Evolutionary conservation across 2,797 vertebrate species (phyloP).

Genomic region (Trematomus bernacchii): DNA sequence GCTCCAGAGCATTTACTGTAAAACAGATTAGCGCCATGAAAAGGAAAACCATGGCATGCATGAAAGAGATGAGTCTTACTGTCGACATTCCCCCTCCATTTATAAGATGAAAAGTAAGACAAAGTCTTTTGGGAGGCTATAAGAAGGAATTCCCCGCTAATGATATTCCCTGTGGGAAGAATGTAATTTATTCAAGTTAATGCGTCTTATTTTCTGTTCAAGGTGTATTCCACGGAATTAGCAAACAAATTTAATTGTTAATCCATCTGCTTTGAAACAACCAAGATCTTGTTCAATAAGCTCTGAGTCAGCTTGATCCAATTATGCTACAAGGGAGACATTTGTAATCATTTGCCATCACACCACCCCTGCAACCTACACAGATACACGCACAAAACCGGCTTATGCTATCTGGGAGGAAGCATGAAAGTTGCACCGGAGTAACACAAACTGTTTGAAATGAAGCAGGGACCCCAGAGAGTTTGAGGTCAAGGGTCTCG

Average conservation of each 20-base stretch:
- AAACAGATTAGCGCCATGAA: constrained; percentile 66
- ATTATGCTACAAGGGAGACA: constrained; percentile 83
- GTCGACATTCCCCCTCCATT: constrained; percentile 55
- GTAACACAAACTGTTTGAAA: constrained; percentile 80
- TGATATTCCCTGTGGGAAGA: constrained; percentile 79
- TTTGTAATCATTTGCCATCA: constrained; percentile 84
- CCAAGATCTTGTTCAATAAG: constrained; percentile 83
- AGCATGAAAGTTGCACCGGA: constrained; percentile 76
- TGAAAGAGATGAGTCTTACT: constrained; percentile 66
- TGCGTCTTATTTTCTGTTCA: constrained; percentile 80
- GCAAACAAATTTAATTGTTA: constrained; percentile 85
- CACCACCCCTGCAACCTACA: constrained; percentile 73
- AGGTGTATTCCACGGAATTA: constrained; percentile 80
- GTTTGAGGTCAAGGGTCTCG: constrained; percentile 78
- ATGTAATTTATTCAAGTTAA: constrained; percentile 82
- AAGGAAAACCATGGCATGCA: constrained; percentile 58
- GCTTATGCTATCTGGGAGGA: constrained; percentile 69
- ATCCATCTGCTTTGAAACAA: constrained; percentile 84
- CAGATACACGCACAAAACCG: constrained; percentile 66
- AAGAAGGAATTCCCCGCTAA: constrained; percentile 76
- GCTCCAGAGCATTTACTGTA: constrained; percentile 55
- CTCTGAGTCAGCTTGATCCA: constrained; percentile 85
- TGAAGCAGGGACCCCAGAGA: constrained; percentile 78
- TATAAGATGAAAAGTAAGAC: constrained; percentile 72
- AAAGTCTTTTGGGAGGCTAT: constrained; percentile 74